A percentile compares a stretch with the other conserved stretches of the same genome.
Evolutionary conservation across 2,888 invertebrate species (phyloP).

Genomic region (Anthophora plumipes): DNA sequence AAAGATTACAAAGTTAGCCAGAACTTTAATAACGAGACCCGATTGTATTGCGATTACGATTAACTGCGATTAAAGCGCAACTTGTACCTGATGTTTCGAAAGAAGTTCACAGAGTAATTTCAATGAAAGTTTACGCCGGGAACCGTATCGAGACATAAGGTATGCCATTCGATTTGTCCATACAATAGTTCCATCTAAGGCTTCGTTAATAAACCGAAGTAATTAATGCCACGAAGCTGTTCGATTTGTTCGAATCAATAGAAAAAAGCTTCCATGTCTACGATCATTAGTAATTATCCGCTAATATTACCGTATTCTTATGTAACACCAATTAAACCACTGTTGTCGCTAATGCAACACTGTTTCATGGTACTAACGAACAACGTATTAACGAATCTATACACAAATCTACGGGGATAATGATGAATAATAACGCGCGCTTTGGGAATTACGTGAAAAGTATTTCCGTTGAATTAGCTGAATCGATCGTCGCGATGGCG

Average conservation of each 20-base stretch:
- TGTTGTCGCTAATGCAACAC: constrained; percentile 8
- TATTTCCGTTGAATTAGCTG: background rate
- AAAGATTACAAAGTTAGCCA: background rate
- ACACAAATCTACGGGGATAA: background rate
- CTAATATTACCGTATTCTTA: constrained; percentile 32
- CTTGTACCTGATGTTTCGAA: background rate
- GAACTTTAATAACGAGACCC: background rate
- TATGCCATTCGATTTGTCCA: constrained; percentile 53
- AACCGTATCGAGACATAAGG: constrained; percentile 7
- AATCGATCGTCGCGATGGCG: constrained; percentile 13
- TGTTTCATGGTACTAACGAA: background rate
- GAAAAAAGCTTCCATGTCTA: constrained; percentile 43
- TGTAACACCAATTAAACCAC: constrained; percentile 54
- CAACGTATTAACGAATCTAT: background rate
- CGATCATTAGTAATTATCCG: constrained; percentile 51
- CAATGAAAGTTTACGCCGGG: constrained; percentile 30
- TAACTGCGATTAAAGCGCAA: constrained; percentile 1
- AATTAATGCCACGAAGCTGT: constrained; percentile 60
- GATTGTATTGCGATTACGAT: background rate
- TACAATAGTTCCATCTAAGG: constrained; percentile 48
- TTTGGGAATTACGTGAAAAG: background rate
- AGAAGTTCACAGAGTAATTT: constrained; percentile 17
- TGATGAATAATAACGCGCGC: background rate
- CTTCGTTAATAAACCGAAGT: constrained; percentile 67
- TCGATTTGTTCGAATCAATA: constrained; percentile 63